Base-by-base conservation (phyloP, 2,113 vertebrate genomes). In the Zeus faber region DNA sequence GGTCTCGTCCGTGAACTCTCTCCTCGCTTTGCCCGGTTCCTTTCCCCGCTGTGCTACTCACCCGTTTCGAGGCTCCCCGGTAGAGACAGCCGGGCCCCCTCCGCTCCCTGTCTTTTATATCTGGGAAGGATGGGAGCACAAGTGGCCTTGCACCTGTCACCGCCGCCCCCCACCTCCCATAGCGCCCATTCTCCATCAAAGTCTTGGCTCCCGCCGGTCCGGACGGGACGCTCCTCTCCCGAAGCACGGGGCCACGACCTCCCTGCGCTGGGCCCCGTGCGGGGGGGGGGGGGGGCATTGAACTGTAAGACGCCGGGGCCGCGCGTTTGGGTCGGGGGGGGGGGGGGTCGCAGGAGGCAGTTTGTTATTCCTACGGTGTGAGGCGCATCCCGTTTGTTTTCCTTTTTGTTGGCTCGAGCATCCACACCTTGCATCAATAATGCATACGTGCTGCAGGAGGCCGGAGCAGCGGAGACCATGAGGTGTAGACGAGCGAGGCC, bases 101-200 rank as follows among this genome's bases (percentile, higher is more conserved):
- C 33, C n/a, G 8, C 31, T 23, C 6, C 7, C 35, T 1, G 3
- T 16, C 26, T 69, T 58, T 59, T 62, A 31, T 46, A 70, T 53
- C 56, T 2, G 5, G 49, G 35, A 16, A 29, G 22, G 41, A 54
- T 21, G 45, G 0, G 57, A 35, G 17, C 58, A 14, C 27, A 16
- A 6, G 51, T 31, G 47, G 55, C 62, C 66, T 70, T 54, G 62
- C 51, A 70, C 58, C 40, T 41, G 62, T 66, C 54, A 3, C 33
- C 13, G 11, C 5, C 33, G 2, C 31, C 8, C 31, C 8, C 31
- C 13, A 11, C n/a, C 33, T 37, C 33, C 5, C 33, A 0, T 5
- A 0, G 29, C 56, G 65, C 49, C 26, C 25, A 5, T 29, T 39
- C 11, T 47, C 44, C 14, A 33, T 62, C 37, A 53, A 27, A 57